Base-by-base conservation (phyloP, 2,888 invertebrate genomes). In the Hylaea fasciaria region DNA sequence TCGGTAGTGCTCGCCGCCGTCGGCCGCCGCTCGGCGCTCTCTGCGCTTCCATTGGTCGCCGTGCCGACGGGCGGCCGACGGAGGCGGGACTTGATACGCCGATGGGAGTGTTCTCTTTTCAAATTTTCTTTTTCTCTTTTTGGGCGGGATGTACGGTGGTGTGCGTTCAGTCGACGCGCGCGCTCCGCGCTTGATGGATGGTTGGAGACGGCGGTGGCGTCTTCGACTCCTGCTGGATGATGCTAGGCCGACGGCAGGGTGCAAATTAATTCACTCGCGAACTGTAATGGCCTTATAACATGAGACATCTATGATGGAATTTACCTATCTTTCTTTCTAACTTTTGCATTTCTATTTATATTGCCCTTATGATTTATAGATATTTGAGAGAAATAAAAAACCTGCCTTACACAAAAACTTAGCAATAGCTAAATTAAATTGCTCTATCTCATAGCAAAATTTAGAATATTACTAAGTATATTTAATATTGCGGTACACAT, bases 81-180 rank as follows among this genome's bases (percentile, higher is more conserved):
- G 69, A 70, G 91, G 91, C 85, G 90, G 87, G 70, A 80, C 78
- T 64, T 71, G 58, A 62, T 61, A 62, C 61, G 70, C 69, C 79
- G 81, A 85, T 91, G 92, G 90, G 92, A 83, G 91, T 88, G 90
- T 89, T 88, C 89, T 82, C 84, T 89, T 90, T 90, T 87, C 82
- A 87, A 84, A 87, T 90, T 88, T 89, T 88, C 88, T 89, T 91
- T 91, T 91, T 90, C 88, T 88, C 87, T 86, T 91, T 91, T 92
- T 90, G 89, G 89, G 87, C 89, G 87, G 87, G 83, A 76, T 80
- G 77, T 86, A 80, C 78, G 80, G 78, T 87, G 77, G 91, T 91
- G 91, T 91, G 91, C 85, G 87, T 86, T 86, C 82, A 90, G 90
- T 90, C 76, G 82, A 72, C 82, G 87, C 87, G 86, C 85, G 85